Conservation (phyloP, 1,140 invertebrate genomes). For the Drosophila asahinai region DNA sequence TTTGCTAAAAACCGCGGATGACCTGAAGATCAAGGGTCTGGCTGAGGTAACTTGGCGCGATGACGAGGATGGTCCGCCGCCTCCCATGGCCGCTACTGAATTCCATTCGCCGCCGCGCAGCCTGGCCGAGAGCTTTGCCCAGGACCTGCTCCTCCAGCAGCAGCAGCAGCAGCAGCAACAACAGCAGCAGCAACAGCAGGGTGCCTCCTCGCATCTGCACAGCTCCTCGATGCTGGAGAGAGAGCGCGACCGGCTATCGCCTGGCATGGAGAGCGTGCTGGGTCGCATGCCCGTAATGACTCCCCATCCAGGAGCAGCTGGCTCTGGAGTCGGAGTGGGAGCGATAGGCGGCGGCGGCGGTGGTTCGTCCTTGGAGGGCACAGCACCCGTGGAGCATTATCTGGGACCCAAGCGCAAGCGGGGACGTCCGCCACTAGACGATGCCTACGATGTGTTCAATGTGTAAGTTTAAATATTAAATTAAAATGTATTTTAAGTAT, state of each 20-base stretch:
- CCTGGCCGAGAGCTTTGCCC: constrained; percentile 60
- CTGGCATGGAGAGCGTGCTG: constrained; percentile 42
- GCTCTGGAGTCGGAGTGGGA: constrained; percentile 1
- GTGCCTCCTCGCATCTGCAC: constrained; percentile 9
- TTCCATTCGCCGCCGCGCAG: constrained; percentile 77
- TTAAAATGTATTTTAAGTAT: background rate
- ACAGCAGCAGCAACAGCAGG: constrained; percentile 18
- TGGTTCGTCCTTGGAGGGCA: constrained; percentile 22
- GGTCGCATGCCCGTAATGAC: constrained; percentile 65
- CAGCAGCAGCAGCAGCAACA: constrained; percentile 30
- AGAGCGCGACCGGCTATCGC: constrained; percentile 53
- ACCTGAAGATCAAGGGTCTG: constrained; percentile 95
- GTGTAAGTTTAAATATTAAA: constrained; percentile 52
- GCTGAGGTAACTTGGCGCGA: constrained; percentile 94
- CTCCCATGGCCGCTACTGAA: constrained; percentile 82
- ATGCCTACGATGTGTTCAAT: constrained; percentile 85
- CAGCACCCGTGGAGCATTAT: constrained; percentile 60
- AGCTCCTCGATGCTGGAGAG: constrained; percentile 16
- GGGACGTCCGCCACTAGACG: constrained; percentile 88
- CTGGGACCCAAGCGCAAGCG: constrained; percentile 86
- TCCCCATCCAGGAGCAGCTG: constrained; percentile 32
- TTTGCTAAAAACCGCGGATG: constrained; percentile 95
- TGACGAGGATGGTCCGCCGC: constrained; percentile 74
- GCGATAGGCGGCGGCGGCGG: constrained; percentile 5
- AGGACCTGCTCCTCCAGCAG: constrained; percentile 66